Percentiles rank a stretch among this genome's conserved stretches.
Evolutionary conservation across 2,888 invertebrate genomes (phyloP).

Genomic region (Acanthosoma haemorrhoidale): DNA sequence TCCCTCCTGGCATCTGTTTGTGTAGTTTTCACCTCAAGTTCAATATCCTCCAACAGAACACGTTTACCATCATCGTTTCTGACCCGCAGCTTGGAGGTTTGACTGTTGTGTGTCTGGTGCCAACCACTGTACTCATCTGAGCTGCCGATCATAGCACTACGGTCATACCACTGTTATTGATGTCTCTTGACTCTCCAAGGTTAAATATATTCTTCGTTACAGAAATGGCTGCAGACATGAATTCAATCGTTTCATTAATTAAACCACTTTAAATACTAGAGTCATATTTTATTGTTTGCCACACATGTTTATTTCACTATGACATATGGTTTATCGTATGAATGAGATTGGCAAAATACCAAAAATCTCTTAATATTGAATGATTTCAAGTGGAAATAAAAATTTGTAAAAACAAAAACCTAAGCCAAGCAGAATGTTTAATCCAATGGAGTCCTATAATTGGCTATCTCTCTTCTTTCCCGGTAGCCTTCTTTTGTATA

Average conservation of each 20-base stretch:
- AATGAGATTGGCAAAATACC: too few species aligned
- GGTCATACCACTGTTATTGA: constrained; percentile 4
- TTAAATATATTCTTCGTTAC: neutral
- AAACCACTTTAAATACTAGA: neutral
- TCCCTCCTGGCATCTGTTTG: constrained; percentile 7
- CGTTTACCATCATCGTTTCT: constrained; percentile 1
- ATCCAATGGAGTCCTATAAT: too few species aligned
- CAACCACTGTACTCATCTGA: constrained; percentile 8
- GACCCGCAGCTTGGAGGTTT: neutral
- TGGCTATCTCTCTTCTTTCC: too few species aligned
- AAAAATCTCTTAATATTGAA: too few species aligned
- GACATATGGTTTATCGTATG: neutral
- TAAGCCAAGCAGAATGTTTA: too few species aligned
- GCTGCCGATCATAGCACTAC: constrained; percentile 12
- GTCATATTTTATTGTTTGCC: neutral
- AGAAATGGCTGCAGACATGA: neutral
- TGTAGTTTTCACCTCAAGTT: constrained; percentile 11
- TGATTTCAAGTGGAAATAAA: too few species aligned
- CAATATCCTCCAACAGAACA: constrained; percentile 10
- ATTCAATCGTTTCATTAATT: neutral
- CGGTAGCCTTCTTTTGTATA: too few species aligned
- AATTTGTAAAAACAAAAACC: too few species aligned
- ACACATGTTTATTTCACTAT: neutral
- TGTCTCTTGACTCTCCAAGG: neutral
- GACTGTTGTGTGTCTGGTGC: neutral